Percentiles rank a stretch among this genome's conserved stretches.
phyloP scores from a whole-genome alignment of 1,140 invertebrate species.

The Panagrolaimus sp. region DNA sequence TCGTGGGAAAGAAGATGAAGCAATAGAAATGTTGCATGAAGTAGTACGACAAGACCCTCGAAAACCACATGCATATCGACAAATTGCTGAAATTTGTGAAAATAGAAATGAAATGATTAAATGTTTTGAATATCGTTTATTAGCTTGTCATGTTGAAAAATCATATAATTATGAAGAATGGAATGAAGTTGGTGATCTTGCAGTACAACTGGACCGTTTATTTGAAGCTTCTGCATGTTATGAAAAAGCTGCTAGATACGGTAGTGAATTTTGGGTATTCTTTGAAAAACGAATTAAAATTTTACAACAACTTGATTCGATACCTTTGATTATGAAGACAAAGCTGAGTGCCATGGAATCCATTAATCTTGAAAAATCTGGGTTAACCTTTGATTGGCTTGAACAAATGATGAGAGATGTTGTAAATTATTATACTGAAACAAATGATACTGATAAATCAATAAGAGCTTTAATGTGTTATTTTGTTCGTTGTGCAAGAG shows the following conservation, averaged over 20 bases:
- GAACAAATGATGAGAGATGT: slow-evolving; percentile 46
- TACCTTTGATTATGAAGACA: slow-evolving; percentile 48
- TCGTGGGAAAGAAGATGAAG: slow-evolving; percentile 37
- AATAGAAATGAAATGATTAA: slow-evolving; percentile 38
- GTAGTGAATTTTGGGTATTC: slow-evolving; percentile 49
- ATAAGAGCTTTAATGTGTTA: slow-evolving; percentile 49
- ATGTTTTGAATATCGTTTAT: slow-evolving; percentile 45
- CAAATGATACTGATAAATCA: slow-evolving; percentile 54
- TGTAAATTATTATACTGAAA: slow-evolving; percentile 49
- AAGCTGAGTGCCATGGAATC: slow-evolving; percentile 45
- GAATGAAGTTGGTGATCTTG: slow-evolving; percentile 47
- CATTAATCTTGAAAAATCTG: slow-evolving; percentile 36
- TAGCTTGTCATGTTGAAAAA: slow-evolving; percentile 43
- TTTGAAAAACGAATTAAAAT: slow-evolving; percentile 55
- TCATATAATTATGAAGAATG: slow-evolving; percentile 49
- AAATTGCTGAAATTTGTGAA: slow-evolving; percentile 48
- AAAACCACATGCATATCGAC: slow-evolving; percentile 48
- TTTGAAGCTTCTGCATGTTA: slow-evolving; percentile 48
- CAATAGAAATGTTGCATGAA: slow-evolving; percentile 42
- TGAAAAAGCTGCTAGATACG: slow-evolving; percentile 39
- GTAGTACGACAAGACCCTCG: slow-evolving; percentile 48
- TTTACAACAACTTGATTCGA: slow-evolving; percentile 39
- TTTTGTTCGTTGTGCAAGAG: slow-evolving; percentile 41
- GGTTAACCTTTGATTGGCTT: slow-evolving; percentile 46
- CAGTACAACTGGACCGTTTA: slow-evolving; percentile 33